A percentile compares a stretch with the other conserved stretches of the same genome.
Evolutionary conservation across 2,888 invertebrate genomes (phyloP).

Genomic region (Cheilosia soror): DNA sequence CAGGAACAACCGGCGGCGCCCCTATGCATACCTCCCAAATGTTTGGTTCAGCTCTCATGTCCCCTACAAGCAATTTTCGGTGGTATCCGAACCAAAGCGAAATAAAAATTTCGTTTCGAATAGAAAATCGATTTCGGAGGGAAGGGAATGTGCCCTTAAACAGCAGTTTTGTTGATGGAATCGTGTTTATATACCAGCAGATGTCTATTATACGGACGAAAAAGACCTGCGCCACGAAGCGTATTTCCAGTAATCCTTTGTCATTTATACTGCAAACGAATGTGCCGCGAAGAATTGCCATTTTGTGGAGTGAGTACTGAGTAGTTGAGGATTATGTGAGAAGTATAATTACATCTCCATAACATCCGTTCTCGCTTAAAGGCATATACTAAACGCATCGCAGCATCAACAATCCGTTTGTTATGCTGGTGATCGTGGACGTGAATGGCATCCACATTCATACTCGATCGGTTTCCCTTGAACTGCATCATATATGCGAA

Average conservation of each 20-base stretch:
- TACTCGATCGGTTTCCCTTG: conserved; percentile 49
- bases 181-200: neutral
- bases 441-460: conserved; percentile 14
- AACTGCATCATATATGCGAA: conserved; percentile 12
- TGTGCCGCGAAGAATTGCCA: conserved; percentile 17
- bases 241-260: conserved; percentile 3
- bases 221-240: conserved; percentile 4
- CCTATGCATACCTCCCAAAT: conserved; percentile 30
- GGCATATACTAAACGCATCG: neutral
- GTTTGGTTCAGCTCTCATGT: conserved; percentile 1
- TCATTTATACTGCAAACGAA: neutral
- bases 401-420: too few species aligned
- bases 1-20: conserved; percentile 9
- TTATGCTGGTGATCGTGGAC: conserved; percentile 9
- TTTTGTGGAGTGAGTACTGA: neutral
- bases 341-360: conserved; percentile 20
- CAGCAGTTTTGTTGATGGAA: neutral
- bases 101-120: conserved; percentile 26
- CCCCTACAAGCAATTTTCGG: conserved; percentile 34
- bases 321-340: conserved; percentile 7
- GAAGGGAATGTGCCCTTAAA: conserved; percentile 10
- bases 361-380: conserved; percentile 7
- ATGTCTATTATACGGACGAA: neutral
- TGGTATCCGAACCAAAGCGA: conserved; percentile 45
- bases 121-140: conserved; percentile 46